Evolutionary conservation across 64 coral and sea anemone genomes (phyloP), one percentile per base, ranked within the genome.

Genomic region (Hydrozoanthus tunicans): DNA sequence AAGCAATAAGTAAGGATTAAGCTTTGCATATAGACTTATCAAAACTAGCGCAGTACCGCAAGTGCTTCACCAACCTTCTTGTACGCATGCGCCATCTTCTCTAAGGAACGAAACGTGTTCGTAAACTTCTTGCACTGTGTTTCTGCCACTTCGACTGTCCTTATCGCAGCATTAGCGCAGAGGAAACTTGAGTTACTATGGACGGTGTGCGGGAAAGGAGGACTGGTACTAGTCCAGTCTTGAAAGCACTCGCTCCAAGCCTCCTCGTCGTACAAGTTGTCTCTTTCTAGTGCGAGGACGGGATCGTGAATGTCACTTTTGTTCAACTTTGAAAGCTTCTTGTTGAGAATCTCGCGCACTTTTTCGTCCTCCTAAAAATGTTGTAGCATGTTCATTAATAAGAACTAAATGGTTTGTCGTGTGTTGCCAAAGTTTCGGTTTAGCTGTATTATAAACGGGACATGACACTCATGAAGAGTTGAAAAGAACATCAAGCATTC

Each of bases 201-300:
- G 23, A 86, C 83, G 11, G 68, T 57, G 51, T 86, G 83, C 53
- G 26, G 54, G 52, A 86, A 86, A 8, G 83, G 83, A 56, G 83
- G 83, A 73, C 24, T 86, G 83, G 83, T 8, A 58, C 83, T 86
- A 73, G 83, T 53, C 83, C 83, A 86, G 66, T 86, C 83, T 24
- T 86, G 10, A 56, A 86, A 86, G 51, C 51, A 86, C 83, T 86
- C 83, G 83, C 27, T 67, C 83, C 83, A 86, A 67, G 9, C 59
- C 53, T 86, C 83, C 83, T 86, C 83, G 53, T 86, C 66, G 64
- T 86, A 86, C 83, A 86, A 55, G 8, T 86, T 67, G 14, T 86
- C 83, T 59, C 83, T 86, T 17, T 56, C 67, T 8, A 86, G 53
- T 15, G 83, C 83, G 9, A 86, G 65, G 66, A 86, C 66, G 5